Percentiles rank a stretch among this genome's conserved stretches.
phyloP scores from a whole-genome alignment of 2,797 vertebrate genomes.

The Paedocypris micromegethes region DNA sequence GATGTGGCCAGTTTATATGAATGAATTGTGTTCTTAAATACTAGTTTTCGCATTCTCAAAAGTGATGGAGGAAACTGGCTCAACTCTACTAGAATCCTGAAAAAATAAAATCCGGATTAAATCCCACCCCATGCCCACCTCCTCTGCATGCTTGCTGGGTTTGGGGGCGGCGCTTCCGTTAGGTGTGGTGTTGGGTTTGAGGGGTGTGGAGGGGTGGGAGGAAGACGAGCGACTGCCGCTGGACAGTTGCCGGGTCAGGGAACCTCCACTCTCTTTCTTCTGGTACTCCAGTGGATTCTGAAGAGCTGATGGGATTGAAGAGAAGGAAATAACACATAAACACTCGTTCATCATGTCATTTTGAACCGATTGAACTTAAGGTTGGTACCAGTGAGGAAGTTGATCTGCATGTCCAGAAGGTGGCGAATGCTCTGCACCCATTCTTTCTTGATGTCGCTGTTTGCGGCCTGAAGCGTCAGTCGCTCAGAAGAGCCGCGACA shows the following conservation, averaged over 20 bases:
- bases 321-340: no score
- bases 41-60: no score
- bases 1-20: no score
- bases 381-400: constrained; percentile 85
- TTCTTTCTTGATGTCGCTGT: constrained; percentile 82
- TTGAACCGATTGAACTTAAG: no score
- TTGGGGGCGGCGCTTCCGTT: constrained; percentile 48
- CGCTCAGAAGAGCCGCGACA: constrained; percentile 85
- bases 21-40: no score
- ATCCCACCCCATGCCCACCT: constrained; percentile 36
- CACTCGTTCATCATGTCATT: neutral
- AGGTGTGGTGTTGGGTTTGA: constrained; percentile 42
- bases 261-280: constrained; percentile 78
- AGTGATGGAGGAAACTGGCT: no score
- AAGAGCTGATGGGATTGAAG: constrained; percentile 68
- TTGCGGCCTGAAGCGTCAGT: constrained; percentile 88
- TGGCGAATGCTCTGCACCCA: constrained; percentile 86
- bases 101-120: neutral
- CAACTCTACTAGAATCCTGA: no score
- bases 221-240: constrained; percentile 50
- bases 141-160: constrained; percentile 39
- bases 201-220: constrained; percentile 44
- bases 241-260: constrained; percentile 76
- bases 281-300: constrained; percentile 97
- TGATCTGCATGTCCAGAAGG: constrained; percentile 87